Conservation (phyloP, 2,797 vertebrate species). For the Fringilla coelebs region DNA sequence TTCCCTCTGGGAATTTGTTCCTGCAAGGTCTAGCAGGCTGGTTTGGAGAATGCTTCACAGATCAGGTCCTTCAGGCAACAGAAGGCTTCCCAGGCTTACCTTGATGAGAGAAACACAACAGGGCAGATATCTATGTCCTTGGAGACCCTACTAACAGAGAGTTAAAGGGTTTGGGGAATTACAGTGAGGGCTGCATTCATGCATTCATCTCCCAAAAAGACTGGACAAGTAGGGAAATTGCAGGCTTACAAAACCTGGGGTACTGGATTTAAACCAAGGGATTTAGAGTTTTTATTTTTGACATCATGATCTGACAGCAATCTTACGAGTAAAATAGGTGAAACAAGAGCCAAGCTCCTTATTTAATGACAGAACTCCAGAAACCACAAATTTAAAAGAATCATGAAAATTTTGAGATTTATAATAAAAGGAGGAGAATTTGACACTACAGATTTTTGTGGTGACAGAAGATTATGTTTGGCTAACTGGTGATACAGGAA, state of each 20-base stretch:
- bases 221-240: not conserved
- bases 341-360: not conserved
- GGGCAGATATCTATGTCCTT: not conserved
- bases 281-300: not conserved
- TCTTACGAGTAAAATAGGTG: not conserved
- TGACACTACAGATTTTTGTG: not conserved
- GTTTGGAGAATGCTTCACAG: not conserved
- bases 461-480: not conserved
- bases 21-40: not conserved
- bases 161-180: not conserved
- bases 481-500: not conserved
- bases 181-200: not conserved
- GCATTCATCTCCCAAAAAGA: not conserved
- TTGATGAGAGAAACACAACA: not conserved
- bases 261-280: not conserved
- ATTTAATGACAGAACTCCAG: not conserved
- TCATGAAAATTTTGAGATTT: not conserved
- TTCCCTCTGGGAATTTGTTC: not conserved
- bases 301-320: not conserved
- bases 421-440: not conserved
- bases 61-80: not conserved
- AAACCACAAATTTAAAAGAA: not conserved
- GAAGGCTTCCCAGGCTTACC: not conserved
- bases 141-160: not conserved
- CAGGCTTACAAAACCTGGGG: not conserved